Conservation (phyloP, 2,888 invertebrate species). For the Eupithecia exiguata region DNA sequence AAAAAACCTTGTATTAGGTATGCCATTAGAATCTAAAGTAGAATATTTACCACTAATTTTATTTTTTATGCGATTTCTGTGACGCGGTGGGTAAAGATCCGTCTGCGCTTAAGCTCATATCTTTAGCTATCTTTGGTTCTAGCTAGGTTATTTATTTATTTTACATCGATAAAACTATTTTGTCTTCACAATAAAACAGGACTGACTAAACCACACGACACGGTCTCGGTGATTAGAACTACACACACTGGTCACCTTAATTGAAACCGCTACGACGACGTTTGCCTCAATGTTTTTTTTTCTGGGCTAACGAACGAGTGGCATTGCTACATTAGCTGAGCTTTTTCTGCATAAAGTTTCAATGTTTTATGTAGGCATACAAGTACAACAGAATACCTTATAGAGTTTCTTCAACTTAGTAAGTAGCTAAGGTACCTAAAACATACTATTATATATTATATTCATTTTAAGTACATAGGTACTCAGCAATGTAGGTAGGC, state of each 20-base stretch:
- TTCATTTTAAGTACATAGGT: background rate
- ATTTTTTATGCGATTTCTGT: background rate
- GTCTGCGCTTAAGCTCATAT: background rate
- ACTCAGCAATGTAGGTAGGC: background rate
- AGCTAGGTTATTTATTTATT: background rate
- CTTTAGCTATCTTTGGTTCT: background rate
- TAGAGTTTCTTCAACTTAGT: background rate
- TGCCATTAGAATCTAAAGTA: no score
- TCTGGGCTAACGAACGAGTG: slow-evolving; percentile 57
- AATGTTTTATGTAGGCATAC: background rate
- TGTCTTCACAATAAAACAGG: slow-evolving; percentile 17
- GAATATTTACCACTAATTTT: background rate
- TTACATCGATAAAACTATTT: background rate
- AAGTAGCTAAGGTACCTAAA: background rate
- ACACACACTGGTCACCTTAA: slow-evolving; percentile 56
- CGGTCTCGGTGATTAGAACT: slow-evolving; percentile 56
- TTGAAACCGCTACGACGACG: slow-evolving; percentile 67
- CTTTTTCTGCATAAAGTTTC: background rate
- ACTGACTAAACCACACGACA: slow-evolving; percentile 29
- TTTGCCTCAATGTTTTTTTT: slow-evolving; percentile 54
- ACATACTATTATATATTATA: background rate
- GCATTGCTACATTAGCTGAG: slow-evolving; percentile 21
- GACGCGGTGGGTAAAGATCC: background rate
- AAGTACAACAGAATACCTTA: background rate
- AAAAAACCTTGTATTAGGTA: no score